phyloP scores from a whole-genome alignment of 2,797 vertebrate genomes.

The Miichthys miiuy region DNA sequence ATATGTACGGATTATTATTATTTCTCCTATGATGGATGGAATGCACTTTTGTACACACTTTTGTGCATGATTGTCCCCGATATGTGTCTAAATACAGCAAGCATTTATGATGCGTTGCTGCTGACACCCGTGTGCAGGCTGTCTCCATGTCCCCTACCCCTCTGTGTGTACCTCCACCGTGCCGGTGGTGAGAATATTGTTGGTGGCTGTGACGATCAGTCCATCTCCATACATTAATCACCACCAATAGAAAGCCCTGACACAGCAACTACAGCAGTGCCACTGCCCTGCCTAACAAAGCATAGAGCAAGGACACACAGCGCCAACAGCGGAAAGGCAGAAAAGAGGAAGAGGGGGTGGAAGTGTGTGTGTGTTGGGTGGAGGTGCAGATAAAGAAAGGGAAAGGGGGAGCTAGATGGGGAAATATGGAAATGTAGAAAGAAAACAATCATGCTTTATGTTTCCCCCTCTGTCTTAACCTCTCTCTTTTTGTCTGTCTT shows the following conservation, averaged over 20 bases:
- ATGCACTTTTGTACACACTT: neutral
- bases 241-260: slow-evolving; percentile 96
- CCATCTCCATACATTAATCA: slow-evolving; percentile 99
- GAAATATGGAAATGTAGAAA: slow-evolving; percentile 79
- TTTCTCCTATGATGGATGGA: neutral
- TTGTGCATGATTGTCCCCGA: too few relatives aligned
- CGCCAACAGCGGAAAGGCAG: slow-evolving; percentile 89
- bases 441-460: slow-evolving; percentile 80
- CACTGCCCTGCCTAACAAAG: slow-evolving; percentile 96
- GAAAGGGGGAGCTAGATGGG: slow-evolving; percentile 82
- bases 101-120: slow-evolving; percentile 27
- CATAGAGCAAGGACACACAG: slow-evolving; percentile 99
- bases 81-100: slow-evolving; percentile 26
- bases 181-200: slow-evolving; percentile 92
- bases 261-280: slow-evolving; percentile 94
- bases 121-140: slow-evolving; percentile 37
- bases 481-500: slow-evolving; percentile 69
- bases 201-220: slow-evolving; percentile 93
- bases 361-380: slow-evolving; percentile 50
- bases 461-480: slow-evolving; percentile 73
- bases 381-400: slow-evolving; percentile 77
- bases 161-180: slow-evolving; percentile 72
- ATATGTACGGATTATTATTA: neutral
- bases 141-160: slow-evolving; percentile 46
- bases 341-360: slow-evolving; percentile 72